Percentiles rank a stretch among this genome's conserved stretches.
These are phyloP conservation scores for Oenanthe melanoleuca DNA, from an alignment of 2,113 vertebrate species.

Conservation along the genomic window DNA sequence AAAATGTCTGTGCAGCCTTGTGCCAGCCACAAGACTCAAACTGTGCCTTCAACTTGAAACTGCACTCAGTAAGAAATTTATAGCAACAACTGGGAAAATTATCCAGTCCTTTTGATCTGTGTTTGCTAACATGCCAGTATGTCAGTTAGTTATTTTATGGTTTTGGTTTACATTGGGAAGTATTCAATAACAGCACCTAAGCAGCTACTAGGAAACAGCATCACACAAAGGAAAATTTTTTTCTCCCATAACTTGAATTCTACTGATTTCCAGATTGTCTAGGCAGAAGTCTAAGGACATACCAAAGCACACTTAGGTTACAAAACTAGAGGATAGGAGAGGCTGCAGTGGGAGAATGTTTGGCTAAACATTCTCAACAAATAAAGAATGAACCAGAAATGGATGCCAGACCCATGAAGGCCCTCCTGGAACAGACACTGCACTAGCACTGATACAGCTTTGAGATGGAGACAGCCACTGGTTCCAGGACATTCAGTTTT, in stretches of 20 bases:
- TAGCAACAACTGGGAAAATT: not conserved
- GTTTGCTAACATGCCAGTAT: not conserved
- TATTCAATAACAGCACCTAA: not conserved
- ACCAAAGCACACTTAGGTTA: not conserved
- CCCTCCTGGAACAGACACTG: not conserved
- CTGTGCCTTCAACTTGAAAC: not conserved
- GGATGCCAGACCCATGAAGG: not conserved
- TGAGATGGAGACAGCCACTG: not conserved
- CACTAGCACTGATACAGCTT: not conserved
- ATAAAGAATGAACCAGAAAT: not conserved
- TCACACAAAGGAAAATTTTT: not conserved
- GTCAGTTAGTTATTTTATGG: not conserved
- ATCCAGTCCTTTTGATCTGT: not conserved
- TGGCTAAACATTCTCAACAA: not conserved
- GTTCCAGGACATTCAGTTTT: not conserved
- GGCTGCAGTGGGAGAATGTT: not conserved
- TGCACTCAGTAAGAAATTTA: not conserved
- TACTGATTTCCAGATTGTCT: not conserved
- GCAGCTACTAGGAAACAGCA: not conserved
- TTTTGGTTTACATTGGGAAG: not conserved
- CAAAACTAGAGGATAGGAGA: not conserved
- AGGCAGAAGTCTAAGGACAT: not conserved
- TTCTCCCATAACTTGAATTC: not conserved
- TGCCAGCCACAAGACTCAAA: not conserved
- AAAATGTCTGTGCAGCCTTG: not conserved